Percentiles rank a stretch among this genome's conserved stretches.
Evolutionary conservation across 2,113 vertebrate species (phyloP).

Genomic region (Cacatua alba): DNA sequence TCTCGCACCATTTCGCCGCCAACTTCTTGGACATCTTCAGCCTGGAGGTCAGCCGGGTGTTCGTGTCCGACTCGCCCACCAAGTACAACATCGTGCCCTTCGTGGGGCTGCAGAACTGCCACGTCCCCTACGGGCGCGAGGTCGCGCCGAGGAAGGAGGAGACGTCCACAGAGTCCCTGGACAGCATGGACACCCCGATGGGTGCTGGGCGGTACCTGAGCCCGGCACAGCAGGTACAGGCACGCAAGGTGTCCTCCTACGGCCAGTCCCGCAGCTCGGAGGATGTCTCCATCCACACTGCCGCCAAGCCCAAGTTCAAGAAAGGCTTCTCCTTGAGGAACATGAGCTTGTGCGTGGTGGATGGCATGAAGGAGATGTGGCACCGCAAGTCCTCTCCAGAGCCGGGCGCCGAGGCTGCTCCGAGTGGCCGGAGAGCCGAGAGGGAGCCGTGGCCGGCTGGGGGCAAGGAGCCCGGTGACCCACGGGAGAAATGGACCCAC

Average conservation of each 20-base stretch:
- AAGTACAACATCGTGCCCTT: slow-evolving; percentile 90
- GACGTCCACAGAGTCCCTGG: slow-evolving; percentile 84
- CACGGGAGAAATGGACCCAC: slow-evolving; percentile 79
- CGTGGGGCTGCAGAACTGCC: slow-evolving; percentile 86
- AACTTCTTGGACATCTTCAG: slow-evolving; percentile 93
- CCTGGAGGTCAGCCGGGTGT: slow-evolving; percentile 85
- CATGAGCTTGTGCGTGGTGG: slow-evolving; percentile 96
- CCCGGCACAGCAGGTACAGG: slow-evolving; percentile 64
- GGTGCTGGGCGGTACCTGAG: slow-evolving; percentile 58
- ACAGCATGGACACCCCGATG: slow-evolving; percentile 86
- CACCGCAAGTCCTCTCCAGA: slow-evolving; percentile 89
- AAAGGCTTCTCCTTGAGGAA: slow-evolving; percentile 97
- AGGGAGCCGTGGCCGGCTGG: slow-evolving; percentile 62
- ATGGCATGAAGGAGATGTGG: slow-evolving; percentile 96
- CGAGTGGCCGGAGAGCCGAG: not conserved
- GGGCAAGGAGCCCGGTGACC: slow-evolving; percentile 63
- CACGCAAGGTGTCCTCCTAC: slow-evolving; percentile 81
- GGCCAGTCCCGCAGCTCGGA: slow-evolving; percentile 95
- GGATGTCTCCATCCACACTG: slow-evolving; percentile 83
- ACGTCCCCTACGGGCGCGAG: slow-evolving; percentile 81
- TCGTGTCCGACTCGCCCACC: slow-evolving; percentile 77
- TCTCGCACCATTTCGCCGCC: slow-evolving; percentile 90
- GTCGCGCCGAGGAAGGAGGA: slow-evolving; percentile 82
- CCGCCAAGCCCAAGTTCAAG: slow-evolving; percentile 87
- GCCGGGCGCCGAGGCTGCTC: slow-evolving; percentile 62